These are phyloP conservation scores for Actenoides hombroni DNA, from an alignment of 2,113 vertebrate species.

Conservation along the genomic window DNA sequence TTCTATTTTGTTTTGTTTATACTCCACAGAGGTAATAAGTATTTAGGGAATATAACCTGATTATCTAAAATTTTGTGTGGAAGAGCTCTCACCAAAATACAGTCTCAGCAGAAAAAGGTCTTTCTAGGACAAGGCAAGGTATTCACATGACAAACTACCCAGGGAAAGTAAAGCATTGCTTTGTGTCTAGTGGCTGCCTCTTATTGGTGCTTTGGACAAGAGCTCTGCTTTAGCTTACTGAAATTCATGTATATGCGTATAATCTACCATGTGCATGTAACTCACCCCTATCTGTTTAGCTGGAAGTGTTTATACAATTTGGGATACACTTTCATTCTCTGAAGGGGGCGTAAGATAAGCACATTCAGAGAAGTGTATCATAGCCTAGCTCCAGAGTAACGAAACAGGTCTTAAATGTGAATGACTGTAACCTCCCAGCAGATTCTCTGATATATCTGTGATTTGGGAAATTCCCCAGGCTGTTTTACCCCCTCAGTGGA, in stretches of 20 bases:
- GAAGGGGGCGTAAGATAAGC: not conserved
- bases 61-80: not conserved
- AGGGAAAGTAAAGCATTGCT: not conserved
- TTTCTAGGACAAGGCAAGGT: not conserved
- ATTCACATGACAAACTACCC: not conserved
- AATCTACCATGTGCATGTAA: not conserved
- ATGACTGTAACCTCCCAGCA: not conserved
- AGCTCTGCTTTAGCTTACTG: not conserved
- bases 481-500: not conserved
- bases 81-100: not conserved
- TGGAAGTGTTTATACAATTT: not conserved
- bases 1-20: not conserved
- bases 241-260: not conserved
- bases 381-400: not conserved
- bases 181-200: not conserved
- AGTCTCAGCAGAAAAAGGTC: not conserved
- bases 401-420: not conserved
- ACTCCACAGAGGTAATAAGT: not conserved
- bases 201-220: not conserved
- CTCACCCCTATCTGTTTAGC: not conserved
- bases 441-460: not conserved
- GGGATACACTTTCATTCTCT: not conserved
- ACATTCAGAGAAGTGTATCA: not conserved
- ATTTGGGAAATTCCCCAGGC: not conserved
- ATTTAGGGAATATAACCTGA: not conserved